Base-by-base conservation (phyloP, 2,113 vertebrate genomes). In the Anhinga anhinga region DNA sequence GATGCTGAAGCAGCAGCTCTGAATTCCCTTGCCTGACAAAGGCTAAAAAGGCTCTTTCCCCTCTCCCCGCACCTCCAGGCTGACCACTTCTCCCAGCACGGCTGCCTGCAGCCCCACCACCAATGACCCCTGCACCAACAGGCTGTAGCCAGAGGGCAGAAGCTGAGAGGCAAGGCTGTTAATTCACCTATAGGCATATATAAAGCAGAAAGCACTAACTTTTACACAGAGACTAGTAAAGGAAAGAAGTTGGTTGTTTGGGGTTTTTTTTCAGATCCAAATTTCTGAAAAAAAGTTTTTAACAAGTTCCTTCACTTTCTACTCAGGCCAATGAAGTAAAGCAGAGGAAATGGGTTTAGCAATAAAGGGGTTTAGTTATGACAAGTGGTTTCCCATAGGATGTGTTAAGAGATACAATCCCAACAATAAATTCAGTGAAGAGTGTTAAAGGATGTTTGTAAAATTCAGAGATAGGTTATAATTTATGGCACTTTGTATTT, bases 101-200 rank as follows among this genome's bases (percentile, higher is more conserved):
- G 45, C 56, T 26, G 9, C 19, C 11, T 30, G 34, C 61, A 53
- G n/a, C 67, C 34, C 23, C 1, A 2, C n/a, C 5, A 2, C 40
- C 5, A 0, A 21, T 0, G 1, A 30, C 16, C 47, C 53, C 23
- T 3, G 14, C 23, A 58, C 23, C 62, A 44, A 16, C 10, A n/a
- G 47, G 44, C 59, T 40, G 34, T 5, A 7, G 15, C 13, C 45
- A 30, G 30, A 34, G 52, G n/a, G 22, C 47, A 83, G 59, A 62
- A 73, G 32, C 55, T 23, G 15, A 65, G 67, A 55, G 52, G 62
- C 2, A 1, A 76, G 38, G 45, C 62, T 77, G 36, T 29, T 15
- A 86, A 25, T 7, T 30, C 56, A 61, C 17, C 69, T 55, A 18
- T 7, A 61, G 71, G 53, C 67, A 32, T 7, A 32, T 3, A 42